A percentile compares a stretch with the other conserved stretches of the same genome.
Conservation (phyloP, 1,140 invertebrate species). For the Stenopsyche tienmushanensis region DNA sequence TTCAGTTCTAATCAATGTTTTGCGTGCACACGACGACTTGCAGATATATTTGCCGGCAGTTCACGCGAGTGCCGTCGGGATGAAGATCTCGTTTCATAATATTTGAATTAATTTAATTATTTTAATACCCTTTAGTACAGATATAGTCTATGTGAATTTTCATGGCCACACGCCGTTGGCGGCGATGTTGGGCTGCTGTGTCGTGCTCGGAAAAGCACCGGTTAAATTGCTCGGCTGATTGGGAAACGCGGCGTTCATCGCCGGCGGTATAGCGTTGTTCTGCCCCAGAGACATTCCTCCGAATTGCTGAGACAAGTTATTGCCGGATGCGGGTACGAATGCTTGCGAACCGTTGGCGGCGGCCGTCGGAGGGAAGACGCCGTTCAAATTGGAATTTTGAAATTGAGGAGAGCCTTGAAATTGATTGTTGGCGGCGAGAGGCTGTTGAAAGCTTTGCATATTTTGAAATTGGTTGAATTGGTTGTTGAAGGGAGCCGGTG, state of each 20-base stretch:
- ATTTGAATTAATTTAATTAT: no score
- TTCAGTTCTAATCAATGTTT: background rate
- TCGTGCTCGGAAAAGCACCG: conserved; percentile 15
- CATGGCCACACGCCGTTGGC: conserved; percentile 37
- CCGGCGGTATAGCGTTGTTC: background rate
- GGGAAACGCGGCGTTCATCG: conserved; percentile 30
- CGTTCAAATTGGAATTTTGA: conserved; percentile 30
- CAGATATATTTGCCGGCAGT: background rate
- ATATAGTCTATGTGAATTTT: no score
- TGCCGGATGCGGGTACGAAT: conserved; percentile 11
- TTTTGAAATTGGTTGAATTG: conserved; percentile 31
- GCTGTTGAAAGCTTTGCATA: conserved; percentile 4
- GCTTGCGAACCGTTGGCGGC: conserved; percentile 16
- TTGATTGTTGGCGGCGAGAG: conserved; percentile 18
- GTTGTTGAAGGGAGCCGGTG: conserved; percentile 10
- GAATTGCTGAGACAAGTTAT: conserved; percentile 32
- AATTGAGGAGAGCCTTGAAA: conserved; percentile 26
- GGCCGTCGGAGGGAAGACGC: conserved; percentile 12
- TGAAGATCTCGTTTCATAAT: no score
- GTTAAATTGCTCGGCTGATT: conserved; percentile 15
- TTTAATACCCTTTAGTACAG: background rate
- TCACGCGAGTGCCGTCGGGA: no score
- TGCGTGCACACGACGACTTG: background rate
- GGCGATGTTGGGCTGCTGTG: conserved; percentile 35
- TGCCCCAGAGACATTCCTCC: conserved; percentile 34